Conservation (phyloP, 1,140 invertebrate genomes). For the Asbolus verrucosus region DNA sequence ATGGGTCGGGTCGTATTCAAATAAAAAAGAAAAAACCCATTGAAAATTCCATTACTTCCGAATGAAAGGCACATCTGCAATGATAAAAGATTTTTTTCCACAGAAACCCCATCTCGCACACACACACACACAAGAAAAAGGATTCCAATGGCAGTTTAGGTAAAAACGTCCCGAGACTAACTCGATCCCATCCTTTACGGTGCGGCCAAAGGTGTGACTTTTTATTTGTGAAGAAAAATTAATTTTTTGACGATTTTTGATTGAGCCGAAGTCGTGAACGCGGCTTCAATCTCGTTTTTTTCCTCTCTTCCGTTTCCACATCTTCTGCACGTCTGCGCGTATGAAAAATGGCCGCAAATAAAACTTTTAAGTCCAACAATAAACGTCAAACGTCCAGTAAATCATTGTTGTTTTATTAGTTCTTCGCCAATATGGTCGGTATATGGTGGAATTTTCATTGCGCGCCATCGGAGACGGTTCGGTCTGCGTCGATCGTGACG, state of each 20-base stretch:
- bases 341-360: slow-evolving; percentile 46
- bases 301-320: too few relatives aligned
- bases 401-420: slow-evolving; percentile 51
- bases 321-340: slow-evolving; percentile 34
- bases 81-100: slow-evolving; percentile 32
- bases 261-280: too few relatives aligned
- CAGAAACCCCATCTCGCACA: slow-evolving; percentile 16
- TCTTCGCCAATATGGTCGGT: slow-evolving; percentile 1
- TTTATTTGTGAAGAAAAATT: too few relatives aligned
- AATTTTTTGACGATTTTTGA: not conserved
- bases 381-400: slow-evolving; percentile 46
- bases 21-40: not conserved
- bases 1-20: slow-evolving; percentile 1
- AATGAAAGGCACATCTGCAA: slow-evolving; percentile 33
- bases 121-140: slow-evolving; percentile 1
- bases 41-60: slow-evolving; percentile 2
- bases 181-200: too few relatives aligned
- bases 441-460: slow-evolving; percentile 1
- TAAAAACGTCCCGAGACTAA: not conserved
- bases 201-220: slow-evolving; percentile 25
- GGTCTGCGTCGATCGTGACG: not conserved
- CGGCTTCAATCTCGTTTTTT: not conserved
- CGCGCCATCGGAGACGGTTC: too few relatives aligned
- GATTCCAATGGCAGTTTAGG: slow-evolving; percentile 10
- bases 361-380: slow-evolving; percentile 44